These are phyloP conservation scores for Hydrophis major DNA, from an alignment of 2,797 vertebrate genomes.

Conservation along the genomic window DNA sequence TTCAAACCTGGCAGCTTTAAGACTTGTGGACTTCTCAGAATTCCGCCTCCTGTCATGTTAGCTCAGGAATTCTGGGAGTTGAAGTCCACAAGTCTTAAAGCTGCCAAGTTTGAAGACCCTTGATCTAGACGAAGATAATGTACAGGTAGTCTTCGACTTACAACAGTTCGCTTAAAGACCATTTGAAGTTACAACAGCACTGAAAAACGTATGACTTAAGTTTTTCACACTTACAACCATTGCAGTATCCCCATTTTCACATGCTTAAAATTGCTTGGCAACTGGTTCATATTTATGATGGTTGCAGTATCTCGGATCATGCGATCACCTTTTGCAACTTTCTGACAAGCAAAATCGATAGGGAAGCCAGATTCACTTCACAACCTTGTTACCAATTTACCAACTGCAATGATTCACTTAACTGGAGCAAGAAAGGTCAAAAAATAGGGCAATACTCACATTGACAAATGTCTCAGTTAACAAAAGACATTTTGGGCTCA, in stretches of 20 bases:
- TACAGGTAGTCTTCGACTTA: background rate
- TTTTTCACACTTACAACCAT: background rate
- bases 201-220: background rate
- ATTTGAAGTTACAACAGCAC: background rate
- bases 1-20: too few species aligned
- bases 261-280: background rate
- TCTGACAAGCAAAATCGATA: background rate
- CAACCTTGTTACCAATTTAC: background rate
- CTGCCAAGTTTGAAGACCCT: too few species aligned
- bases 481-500: background rate
- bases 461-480: background rate
- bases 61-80: too few species aligned
- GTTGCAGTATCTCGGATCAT: background rate
- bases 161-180: background rate
- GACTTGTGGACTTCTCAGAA: too few species aligned
- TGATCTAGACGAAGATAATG: background rate
- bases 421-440: background rate
- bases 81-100: too few species aligned
- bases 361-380: background rate
- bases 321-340: background rate
- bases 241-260: background rate
- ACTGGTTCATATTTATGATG: background rate
- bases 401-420: background rate
- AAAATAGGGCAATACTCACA: background rate
- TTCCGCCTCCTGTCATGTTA: too few species aligned